Base-by-base conservation (phyloP, 2,113 vertebrate genomes). In the Odocoileus virginianus region DNA sequence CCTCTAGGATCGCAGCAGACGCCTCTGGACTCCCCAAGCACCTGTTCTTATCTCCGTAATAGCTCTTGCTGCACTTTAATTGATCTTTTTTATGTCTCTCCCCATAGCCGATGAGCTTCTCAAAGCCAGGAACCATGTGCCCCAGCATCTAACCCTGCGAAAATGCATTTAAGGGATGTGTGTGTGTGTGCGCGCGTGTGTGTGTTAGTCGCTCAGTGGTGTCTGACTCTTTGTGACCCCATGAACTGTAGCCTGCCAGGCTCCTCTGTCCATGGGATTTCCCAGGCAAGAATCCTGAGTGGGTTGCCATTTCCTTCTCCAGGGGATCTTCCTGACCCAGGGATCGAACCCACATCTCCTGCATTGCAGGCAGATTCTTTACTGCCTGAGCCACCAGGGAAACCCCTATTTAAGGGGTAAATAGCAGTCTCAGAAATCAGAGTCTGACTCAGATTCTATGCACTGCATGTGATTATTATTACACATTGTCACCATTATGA, bases 41-140 rank as follows among this genome's bases (percentile, higher is more conserved):
- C 78, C 95, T 92, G 86, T 97, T 94, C 76, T 21, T n/a, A 21
- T 58, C 85, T 94, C 85, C 0, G 0, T 52, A 64, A 76, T 52
- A 78, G 95, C 84, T 71, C 61, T 45, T 60, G 25, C 67, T 78
- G 15, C 82, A 28, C 81, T 81, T 93, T 64, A 78, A 86, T 83
- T 91, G 57, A 71, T 96, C 91, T 57, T 97, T 82, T 54, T 45
- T 52, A 81, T 4, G 1, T 84, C 52, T 94, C 81, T 96, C 64
- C 82, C 43, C 10, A 40, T 82, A 96, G 76, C 82, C 57, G 79
- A 10, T 45, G 60, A 87, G 88, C 13, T 36, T 94, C 85, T 94
- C 88, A 91, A 76, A 54, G 27, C 82, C 6, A 64, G 57, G 64
- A 7, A 27, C 52, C 84, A 6, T 6, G 54, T 87, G 90, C 55